Percentiles rank a stretch among this genome's conserved stretches.
Evolutionary conservation across 1,140 invertebrate species (phyloP).

Genomic region (Pteromalus puparum): DNA sequence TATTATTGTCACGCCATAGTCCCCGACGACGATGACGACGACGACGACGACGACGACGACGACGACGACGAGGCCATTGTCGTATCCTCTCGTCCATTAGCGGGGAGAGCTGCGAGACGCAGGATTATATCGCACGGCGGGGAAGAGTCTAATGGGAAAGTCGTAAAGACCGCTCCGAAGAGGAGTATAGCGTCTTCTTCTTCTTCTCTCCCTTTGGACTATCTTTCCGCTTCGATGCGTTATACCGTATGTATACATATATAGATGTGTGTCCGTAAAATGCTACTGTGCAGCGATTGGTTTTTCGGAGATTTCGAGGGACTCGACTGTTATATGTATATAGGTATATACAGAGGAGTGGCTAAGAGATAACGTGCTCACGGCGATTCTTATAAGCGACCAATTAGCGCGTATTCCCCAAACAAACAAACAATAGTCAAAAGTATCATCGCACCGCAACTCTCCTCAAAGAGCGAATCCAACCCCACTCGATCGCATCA

Average conservation of each 20-base stretch:
- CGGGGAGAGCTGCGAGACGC: neutral
- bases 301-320: neutral
- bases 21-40: too few relatives aligned
- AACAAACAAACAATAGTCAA: too few relatives aligned
- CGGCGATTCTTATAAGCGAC: too few relatives aligned
- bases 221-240: neutral
- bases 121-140: constrained; percentile 10
- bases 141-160: constrained; percentile 4
- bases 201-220: neutral
- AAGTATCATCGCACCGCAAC: neutral
- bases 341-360: neutral
- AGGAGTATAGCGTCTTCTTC: neutral
- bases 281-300: neutral
- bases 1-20: neutral
- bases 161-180: neutral
- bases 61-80: neutral
- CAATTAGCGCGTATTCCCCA: too few relatives aligned
- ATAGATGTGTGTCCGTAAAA: too few relatives aligned
- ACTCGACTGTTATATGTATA: neutral
- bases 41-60: too few relatives aligned
- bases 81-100: neutral
- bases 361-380: neutral
- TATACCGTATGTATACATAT: too few relatives aligned
- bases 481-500: neutral
- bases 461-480: neutral